Evolutionary conservation across 1,140 invertebrate genomes (phyloP).

Genomic region (Oryzaephilus surinamensis): DNA sequence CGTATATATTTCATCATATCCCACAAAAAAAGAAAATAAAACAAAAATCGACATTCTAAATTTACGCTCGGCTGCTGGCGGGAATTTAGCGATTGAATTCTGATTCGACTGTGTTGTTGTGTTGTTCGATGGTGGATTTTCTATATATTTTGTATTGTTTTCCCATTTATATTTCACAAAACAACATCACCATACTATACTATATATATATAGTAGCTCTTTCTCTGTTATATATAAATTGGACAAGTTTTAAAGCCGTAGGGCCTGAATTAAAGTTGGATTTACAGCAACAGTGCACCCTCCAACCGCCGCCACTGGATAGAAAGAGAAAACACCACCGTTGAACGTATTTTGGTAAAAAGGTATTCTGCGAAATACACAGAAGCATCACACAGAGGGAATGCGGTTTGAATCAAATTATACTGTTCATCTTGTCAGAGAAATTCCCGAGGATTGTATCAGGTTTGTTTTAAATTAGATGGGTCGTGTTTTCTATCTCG

Average conservation of each 20-base stretch:
- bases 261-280: conserved; percentile 24
- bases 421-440: conserved; percentile 25
- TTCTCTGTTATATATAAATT: conserved; percentile 20
- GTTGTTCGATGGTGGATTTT: no score
- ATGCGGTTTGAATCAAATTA: conserved; percentile 29
- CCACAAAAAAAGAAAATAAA: no score
- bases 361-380: conserved; percentile 21
- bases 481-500: conserved; percentile 9
- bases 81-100: conserved; percentile 8
- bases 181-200: neutral
- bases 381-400: conserved; percentile 21
- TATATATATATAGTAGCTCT: conserved; percentile 13
- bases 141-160: no score
- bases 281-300: conserved; percentile 27
- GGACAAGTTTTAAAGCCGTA: conserved; percentile 19
- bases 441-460: conserved; percentile 23
- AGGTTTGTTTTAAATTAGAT: conserved; percentile 22
- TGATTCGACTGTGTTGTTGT: no score
- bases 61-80: conserved; percentile 7
- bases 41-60: conserved; percentile 3
- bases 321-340: no score
- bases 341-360: no score
- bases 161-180: no score
- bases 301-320: no score
- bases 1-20: no score